Evolutionary conservation across 2,888 invertebrate genomes (phyloP), one percentile per base, ranked within the genome.

Genomic region (Habroteleia sp.): DNA sequence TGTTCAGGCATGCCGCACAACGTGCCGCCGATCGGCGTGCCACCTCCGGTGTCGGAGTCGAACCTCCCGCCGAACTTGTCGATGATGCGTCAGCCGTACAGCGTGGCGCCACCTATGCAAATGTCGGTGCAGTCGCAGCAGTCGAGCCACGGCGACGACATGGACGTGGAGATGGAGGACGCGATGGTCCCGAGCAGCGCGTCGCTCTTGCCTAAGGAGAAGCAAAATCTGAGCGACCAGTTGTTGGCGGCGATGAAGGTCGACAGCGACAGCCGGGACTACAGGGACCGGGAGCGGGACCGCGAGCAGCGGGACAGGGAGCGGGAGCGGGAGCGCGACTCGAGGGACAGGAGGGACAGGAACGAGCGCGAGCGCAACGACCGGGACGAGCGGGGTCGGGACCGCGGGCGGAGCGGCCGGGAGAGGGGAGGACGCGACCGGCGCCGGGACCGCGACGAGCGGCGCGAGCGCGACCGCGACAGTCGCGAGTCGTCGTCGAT

Each of bases 121-220:
- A 63, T 89, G 77, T 80, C 80, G 0, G 60, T 77, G 7, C 52
- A 41, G 5, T 54, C 72, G 48, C 73, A 71, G 0, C 81, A 80
- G n/a, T 85, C 88, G 7, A 86, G 85, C 44, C 89, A 91, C 44
- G 94, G 94, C 54, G 95, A 95, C 82, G 94, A 93, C 54, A 95
- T 95, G 95, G 95, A 95, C 77, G 91, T 95, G 33, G 95, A 95
- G 86, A 92, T 93, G 86, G 93, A 93, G 65, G 91, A 92, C 75
- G 92, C 82, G n/a, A 85, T 87, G 84, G 85, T 86, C 1, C 83
- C 77, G 39, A 86, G 62, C 8, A 60, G 5, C 31, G 73, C 27
- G 29, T 77, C 78, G 2, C 13, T 68, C n/a, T 65, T 78, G 8
- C 60, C 74, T 5, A 77, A 77, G 41, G 77, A 77, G 6, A 88